Evolutionary conservation across 2,113 vertebrate species (phyloP).

Genomic region (Anhinga anhinga): DNA sequence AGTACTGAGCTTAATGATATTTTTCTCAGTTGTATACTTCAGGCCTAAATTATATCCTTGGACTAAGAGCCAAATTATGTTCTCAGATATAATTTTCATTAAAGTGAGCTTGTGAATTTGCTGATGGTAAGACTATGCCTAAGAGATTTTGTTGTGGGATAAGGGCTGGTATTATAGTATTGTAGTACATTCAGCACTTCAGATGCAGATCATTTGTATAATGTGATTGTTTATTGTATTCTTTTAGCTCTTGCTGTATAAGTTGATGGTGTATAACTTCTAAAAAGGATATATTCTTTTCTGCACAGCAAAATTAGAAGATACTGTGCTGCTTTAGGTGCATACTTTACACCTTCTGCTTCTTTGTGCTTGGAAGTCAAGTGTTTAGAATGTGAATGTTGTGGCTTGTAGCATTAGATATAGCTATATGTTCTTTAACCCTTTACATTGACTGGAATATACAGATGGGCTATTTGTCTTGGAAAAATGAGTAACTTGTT

Average conservation of each 20-base stretch:
- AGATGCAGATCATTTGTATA: neutral
- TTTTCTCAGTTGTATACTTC: neutral
- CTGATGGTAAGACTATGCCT: neutral
- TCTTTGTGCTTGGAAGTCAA: neutral
- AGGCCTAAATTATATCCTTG: neutral
- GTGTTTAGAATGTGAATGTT: neutral
- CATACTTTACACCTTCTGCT: neutral
- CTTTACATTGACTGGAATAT: neutral
- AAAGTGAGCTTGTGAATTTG: neutral
- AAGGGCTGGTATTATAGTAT: neutral
- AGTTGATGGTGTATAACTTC: neutral
- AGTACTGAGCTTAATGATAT: neutral
- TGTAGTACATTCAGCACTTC: neutral
- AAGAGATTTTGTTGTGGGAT: neutral
- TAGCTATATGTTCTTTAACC: neutral
- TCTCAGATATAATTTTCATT: neutral
- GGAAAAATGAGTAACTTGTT: neutral
- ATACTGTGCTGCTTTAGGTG: neutral
- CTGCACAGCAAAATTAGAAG: neutral
- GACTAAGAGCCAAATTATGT: neutral
- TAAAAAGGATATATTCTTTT: neutral
- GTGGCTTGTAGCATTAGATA: neutral
- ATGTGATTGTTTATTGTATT: neutral
- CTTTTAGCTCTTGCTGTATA: neutral
- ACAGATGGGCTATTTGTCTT: neutral